phyloP scores from a whole-genome alignment of 1,140 invertebrate genomes.

The Zaprionus vittiger region DNA sequence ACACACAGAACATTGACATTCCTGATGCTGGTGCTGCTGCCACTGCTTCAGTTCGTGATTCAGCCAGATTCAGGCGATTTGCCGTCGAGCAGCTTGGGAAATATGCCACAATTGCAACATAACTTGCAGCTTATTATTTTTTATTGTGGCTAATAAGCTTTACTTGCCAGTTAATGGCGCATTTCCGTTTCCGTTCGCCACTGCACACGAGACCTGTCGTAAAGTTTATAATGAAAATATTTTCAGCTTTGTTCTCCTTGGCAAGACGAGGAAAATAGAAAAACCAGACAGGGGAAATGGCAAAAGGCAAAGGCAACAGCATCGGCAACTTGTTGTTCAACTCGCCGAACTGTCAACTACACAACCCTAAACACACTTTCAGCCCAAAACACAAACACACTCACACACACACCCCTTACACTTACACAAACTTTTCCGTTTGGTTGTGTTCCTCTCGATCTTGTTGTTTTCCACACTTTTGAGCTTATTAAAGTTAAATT shows the following conservation, averaged over 20 bases:
- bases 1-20: background rate
- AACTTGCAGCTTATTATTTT: constrained; percentile 82
- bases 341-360: constrained; percentile 50
- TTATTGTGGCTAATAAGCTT: constrained; percentile 81
- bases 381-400: constrained; percentile 18
- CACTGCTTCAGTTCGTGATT: constrained; percentile 17
- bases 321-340: constrained; percentile 68
- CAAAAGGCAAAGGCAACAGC: constrained; percentile 12
- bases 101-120: constrained; percentile 78
- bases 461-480: constrained; percentile 48
- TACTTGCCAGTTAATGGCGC: constrained; percentile 79
- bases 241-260: constrained; percentile 60
- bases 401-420: background rate
- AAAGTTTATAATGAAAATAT: constrained; percentile 81
- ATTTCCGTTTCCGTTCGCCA: constrained; percentile 72
- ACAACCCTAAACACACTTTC: constrained; percentile 44
- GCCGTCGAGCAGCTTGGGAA: constrained; percentile 33
- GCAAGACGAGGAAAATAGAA: constrained; percentile 15
- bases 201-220: constrained; percentile 67
- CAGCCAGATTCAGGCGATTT: constrained; percentile 14
- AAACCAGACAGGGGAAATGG: constrained; percentile 4
- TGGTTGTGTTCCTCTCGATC: constrained; percentile 9
- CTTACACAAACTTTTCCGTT: constrained; percentile 6
- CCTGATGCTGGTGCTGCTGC: background rate
- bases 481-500: constrained; percentile 75